Base-by-base conservation (phyloP, 2,888 invertebrate species). In the Cremastobaeus sp. region DNA sequence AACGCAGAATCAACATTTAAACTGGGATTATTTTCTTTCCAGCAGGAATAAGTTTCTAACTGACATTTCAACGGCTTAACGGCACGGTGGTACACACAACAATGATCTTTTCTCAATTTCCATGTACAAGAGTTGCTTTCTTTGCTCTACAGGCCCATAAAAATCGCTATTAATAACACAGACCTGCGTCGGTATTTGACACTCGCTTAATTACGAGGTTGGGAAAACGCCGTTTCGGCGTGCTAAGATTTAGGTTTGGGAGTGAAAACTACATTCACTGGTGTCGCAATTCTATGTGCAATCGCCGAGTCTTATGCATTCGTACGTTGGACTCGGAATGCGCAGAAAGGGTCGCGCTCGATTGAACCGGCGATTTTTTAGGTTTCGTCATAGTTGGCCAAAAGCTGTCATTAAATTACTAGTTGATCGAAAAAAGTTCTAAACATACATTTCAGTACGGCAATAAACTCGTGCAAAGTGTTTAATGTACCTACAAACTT, bases 221-320 rank as follows among this genome's bases (percentile, higher is more conserved):
- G 72, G 39, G 72, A 72, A 72, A 72, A 72, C 60, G 64, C 18
- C 54, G 65, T 30, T 59, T 30, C n/a, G 66, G 72, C 65, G 65
- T 71, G 71, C 52, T 71, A 64, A 70, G 62, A 65, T 64, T 71
- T 52, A 71, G 71, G 71, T 71, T 71, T 64, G 45, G 64, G 64
- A 71, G 64, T 71, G 71, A 71, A 71, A 71, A 71, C 64, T 55
- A 59, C 71, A 57, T 71, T 71, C 64, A 57, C 57, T 48, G 55
- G 64, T 64, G 64, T 71, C 64, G 64, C 70, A 70, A 70, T 64
- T 62, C 57, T 21, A 62, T 41, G 57, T 43, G 50, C 64, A 70
- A 64, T 64, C 55, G n/a, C 41, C 18, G 60, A 41, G 17, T 43
- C 50, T 59, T 59, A 25, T 52, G 39, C 43, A 54, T 52, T 62